Conservation (phyloP, 2,888 invertebrate genomes). For the Aricia artaxerxes region DNA sequence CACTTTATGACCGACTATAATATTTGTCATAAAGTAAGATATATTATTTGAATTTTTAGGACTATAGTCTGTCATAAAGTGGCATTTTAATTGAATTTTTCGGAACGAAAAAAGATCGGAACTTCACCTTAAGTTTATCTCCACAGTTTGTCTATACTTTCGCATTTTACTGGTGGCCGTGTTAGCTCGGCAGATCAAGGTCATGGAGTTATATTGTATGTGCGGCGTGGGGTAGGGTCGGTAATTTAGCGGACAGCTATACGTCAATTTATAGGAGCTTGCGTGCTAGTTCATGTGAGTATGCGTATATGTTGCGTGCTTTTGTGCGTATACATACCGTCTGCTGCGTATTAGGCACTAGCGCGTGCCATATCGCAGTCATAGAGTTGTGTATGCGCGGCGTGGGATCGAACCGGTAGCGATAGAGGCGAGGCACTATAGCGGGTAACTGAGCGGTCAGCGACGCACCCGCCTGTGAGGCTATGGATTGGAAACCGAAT, state of each 20-base stretch:
- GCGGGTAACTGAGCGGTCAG: conserved; percentile 89
- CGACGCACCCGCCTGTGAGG: conserved; percentile 90
- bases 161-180: no score
- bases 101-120: no score
- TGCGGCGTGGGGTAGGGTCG: conserved; percentile 95
- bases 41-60: no score
- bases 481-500: conserved; percentile 94
- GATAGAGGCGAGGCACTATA: conserved; percentile 92
- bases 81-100: no score
- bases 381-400: conserved; percentile 95
- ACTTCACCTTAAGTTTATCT: no score
- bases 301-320: background rate
- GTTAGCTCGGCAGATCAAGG: conserved; percentile 46
- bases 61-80: no score
- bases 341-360: conserved; percentile 92
- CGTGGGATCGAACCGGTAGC: conserved; percentile 95
- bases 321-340: conserved; percentile 78
- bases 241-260: conserved; percentile 90
- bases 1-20: no score
- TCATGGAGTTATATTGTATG: conserved; percentile 93
- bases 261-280: background rate
- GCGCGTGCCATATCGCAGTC: conserved; percentile 95
- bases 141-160: no score
- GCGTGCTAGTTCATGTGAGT: background rate
- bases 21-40: no score